These are phyloP conservation scores for silkworm (Bombyx mori) DNA, from an alignment of 1,140 invertebrate genomes.

Conservation along the genomic window ASM3026992v2 NC_085107.1:17664001-17664500, in stretches of 20 bases:
- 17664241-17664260: conserved; percentile 44
- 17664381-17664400: conserved; percentile 56
- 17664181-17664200: conserved; percentile 10
- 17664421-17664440: conserved; percentile 61
- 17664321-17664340: conserved; percentile 70
- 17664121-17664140: too few species aligned
- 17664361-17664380: conserved; percentile 70
- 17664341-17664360: conserved; percentile 70
- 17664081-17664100: too few species aligned
- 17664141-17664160: too few species aligned
- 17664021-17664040: too few species aligned
- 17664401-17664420: conserved; percentile 69
- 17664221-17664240: conserved; percentile 68
- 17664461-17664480: conserved; percentile 25
- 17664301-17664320: conserved; percentile 59
- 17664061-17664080: too few species aligned
- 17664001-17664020: too few species aligned
- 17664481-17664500: conserved; percentile 38
- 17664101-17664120: too few species aligned
- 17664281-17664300: conserved; percentile 22
- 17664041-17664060: too few species aligned
- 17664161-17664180: too few species aligned
- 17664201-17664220: conserved; percentile 46
- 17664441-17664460: conserved; percentile 42
- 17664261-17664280: conserved; percentile 29